A percentile compares a stretch with the other conserved stretches of the same genome.
Evolutionary conservation across 2,797 vertebrate genomes (phyloP).

Genomic region (Poeciliopsis paucimaculata): DNA sequence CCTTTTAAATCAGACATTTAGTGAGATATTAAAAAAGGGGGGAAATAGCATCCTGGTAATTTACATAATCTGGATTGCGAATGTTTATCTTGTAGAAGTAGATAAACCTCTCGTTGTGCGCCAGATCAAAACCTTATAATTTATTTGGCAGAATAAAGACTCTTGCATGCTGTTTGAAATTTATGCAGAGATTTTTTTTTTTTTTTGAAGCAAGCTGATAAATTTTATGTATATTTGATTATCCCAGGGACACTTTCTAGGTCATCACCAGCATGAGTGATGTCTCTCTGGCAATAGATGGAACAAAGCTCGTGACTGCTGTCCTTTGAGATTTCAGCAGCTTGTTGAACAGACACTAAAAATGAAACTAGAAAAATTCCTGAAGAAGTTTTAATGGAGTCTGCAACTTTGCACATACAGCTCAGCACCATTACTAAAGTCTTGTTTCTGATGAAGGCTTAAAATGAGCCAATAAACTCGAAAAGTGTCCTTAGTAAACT

Average conservation of each 20-base stretch:
- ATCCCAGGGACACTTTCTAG: slow-evolving; percentile 64
- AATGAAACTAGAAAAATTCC: slow-evolving; percentile 11
- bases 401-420: not conserved
- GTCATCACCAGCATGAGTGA: slow-evolving; percentile 48
- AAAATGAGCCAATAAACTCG: not conserved
- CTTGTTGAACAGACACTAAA: slow-evolving; percentile 27
- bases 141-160: slow-evolving; percentile 51
- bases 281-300: slow-evolving; percentile 33
- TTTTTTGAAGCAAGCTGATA: slow-evolving; percentile 39
- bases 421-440: not conserved
- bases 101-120: slow-evolving; percentile 34
- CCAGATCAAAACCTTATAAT: slow-evolving; percentile 37
- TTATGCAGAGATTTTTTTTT: slow-evolving; percentile 39
- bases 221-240: slow-evolving; percentile 69
- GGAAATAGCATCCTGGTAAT: not conserved
- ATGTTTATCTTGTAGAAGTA: slow-evolving; percentile 21
- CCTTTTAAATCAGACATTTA: not conserved
- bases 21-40: not conserved
- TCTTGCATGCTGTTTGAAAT: slow-evolving; percentile 63
- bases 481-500: not conserved
- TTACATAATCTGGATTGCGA: slow-evolving; percentile 5
- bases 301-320: slow-evolving; percentile 17
- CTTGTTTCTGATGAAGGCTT: not conserved
- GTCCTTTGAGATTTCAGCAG: slow-evolving; percentile 30
- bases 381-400: not conserved